Conservation (phyloP, 2,113 vertebrate genomes). For the Laterallus jamaicensis region DNA sequence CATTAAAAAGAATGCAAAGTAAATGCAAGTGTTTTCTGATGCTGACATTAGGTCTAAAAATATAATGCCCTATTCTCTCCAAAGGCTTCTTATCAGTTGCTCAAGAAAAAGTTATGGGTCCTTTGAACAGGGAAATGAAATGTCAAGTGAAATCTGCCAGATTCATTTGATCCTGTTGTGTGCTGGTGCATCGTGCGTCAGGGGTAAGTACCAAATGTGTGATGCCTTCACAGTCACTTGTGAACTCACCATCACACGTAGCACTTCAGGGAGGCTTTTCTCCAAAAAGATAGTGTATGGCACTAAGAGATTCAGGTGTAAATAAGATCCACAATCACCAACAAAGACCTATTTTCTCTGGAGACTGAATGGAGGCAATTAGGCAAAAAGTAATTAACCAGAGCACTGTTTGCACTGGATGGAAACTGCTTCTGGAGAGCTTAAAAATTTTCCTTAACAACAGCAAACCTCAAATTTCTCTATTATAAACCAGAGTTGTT, state of each 20-base stretch:
- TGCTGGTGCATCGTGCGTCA: background rate
- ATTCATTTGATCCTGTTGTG: background rate
- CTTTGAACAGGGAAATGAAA: background rate
- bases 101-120: background rate
- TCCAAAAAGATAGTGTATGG: background rate
- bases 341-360: background rate
- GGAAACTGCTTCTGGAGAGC: background rate
- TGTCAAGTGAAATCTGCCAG: background rate
- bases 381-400: background rate
- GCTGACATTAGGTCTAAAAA: constrained; percentile 19
- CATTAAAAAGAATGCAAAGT: background rate
- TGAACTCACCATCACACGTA: background rate
- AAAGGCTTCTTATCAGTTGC: background rate
- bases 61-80: background rate
- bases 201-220: background rate
- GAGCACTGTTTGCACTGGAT: background rate
- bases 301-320: background rate
- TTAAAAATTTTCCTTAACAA: background rate
- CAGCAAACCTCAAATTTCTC: background rate
- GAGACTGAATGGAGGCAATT: accelerated
- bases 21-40: constrained; percentile 2
- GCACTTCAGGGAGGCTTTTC: background rate
- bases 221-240: accelerated
- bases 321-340: background rate
- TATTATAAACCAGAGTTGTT: background rate